Percentiles rank a stretch among this genome's conserved stretches.
phyloP scores from a whole-genome alignment of 1,140 invertebrate genomes.

The Aphidius gifuensis region DNA sequence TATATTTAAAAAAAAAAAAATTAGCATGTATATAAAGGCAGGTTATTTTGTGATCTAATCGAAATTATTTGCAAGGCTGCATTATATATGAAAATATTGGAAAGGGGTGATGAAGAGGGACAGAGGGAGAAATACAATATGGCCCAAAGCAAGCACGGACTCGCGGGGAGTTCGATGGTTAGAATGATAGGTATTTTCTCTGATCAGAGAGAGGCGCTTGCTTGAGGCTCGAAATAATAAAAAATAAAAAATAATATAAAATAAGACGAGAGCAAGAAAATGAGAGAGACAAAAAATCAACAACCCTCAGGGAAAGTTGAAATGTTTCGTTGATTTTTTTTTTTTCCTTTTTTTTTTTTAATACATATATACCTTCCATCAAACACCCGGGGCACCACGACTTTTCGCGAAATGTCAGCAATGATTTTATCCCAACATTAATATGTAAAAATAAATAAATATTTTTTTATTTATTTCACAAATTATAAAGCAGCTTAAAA shows the following conservation, averaged over 20 bases:
- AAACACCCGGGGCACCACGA: conserved; percentile 7
- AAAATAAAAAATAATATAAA: no score
- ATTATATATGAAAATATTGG: conserved; percentile 18
- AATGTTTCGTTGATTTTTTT: no score
- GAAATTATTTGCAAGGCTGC: conserved; percentile 23
- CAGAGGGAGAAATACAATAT: conserved; percentile 5
- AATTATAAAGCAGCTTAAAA: no score
- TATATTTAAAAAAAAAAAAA: conserved; percentile 5
- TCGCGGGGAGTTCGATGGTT: conserved; percentile 20
- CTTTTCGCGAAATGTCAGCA: conserved; percentile 13
- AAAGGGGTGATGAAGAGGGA: conserved; percentile 10
- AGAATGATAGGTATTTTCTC: conserved; percentile 23
- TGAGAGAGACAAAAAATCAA: no score
- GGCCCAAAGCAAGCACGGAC: conserved; percentile 21
- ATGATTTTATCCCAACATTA: background rate
- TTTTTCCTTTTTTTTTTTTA: no score
- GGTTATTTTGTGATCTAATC: conserved; percentile 21
- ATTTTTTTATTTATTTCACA: no score
- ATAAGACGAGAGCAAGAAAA: no score
- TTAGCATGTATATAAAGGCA: conserved; percentile 3
- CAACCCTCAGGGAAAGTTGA: no score
- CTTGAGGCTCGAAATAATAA: no score
- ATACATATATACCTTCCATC: no score
- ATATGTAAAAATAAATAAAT: no score
- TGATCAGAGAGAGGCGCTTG: conserved; percentile 1